Evolutionary conservation across 2,113 vertebrate genomes (phyloP), one percentile per base, ranked within the genome.

Genomic region (Neolamprologus devosi): DNA sequence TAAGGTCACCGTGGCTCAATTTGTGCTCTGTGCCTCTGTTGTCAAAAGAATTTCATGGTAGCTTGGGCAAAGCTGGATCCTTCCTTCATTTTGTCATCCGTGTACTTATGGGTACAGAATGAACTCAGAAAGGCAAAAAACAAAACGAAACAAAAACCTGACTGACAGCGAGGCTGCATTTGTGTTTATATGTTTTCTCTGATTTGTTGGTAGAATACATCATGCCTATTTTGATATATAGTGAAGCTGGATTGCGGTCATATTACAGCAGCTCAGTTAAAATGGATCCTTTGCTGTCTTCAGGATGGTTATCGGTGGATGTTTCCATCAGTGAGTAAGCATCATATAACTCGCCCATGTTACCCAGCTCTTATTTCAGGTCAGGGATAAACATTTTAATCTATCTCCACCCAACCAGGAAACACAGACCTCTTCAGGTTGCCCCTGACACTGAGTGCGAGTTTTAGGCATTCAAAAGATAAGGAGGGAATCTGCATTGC

Each of bases 181-280:
- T 17, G 4, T 45, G 40, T 75, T 75, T 19, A 75, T 28, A 73
- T 47, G 4, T 28, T 68, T 68, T 23, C 12, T 23, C 35, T 9
- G 63, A 19, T 37, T 47, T 33, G 45, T 78, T 88, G 40, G 37
- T 55, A 5, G 42, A 78, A 68, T 85, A 68, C 83, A 80, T 83
- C 23, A 86, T n/a, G 75, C 80, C 79, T 87, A 81, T 90, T 89
- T 84, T 58, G 42, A 83, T 89, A 84, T 87, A 45, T 51, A 82
- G 45, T 68, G 54, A 85, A 79, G 21, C 83, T 75, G 10, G 87
- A 80, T 88, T 80, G 79, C 6, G 79, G 37, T 96, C 89, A 82
- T 88, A 92, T 96, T 96, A 92, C 94, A 88, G 80, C 83, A 79
- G 42, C 90, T 84, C 87, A 94, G 89, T 93, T 93, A 90, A 95